Conservation (phyloP, 2,888 invertebrate genomes). For the Neoaliturus tenellus region DNA sequence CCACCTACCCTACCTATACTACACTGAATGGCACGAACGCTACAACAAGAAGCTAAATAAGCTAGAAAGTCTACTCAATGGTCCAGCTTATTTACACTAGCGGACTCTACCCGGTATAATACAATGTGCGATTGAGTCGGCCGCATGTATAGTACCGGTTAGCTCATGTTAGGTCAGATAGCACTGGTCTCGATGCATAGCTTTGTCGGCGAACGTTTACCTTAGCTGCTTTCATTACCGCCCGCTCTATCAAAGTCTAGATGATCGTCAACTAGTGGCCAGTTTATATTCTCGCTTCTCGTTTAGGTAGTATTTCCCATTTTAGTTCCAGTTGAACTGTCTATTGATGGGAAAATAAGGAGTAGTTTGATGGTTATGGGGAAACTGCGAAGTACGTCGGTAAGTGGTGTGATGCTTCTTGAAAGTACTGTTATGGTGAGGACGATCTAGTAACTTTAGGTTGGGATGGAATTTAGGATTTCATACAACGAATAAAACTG, state of each 20-base stretch:
- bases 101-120: background rate
- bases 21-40: background rate
- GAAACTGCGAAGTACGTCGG: too few relatives aligned
- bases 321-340: too few relatives aligned
- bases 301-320: too few relatives aligned
- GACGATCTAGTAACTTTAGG: too few relatives aligned
- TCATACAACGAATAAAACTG: too few relatives aligned
- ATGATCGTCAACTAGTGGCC: background rate
- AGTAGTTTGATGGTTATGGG: too few relatives aligned
- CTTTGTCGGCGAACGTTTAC: background rate
- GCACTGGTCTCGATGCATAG: background rate
- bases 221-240: background rate
- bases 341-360: too few relatives aligned
- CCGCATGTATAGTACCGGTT: background rate
- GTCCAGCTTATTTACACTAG: background rate
- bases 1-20: too few relatives aligned
- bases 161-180: background rate
- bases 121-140: background rate
- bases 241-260: background rate
- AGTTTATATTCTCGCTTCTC: background rate
- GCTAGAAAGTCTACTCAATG: background rate
- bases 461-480: too few relatives aligned
- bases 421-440: too few relatives aligned
- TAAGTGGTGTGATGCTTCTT: too few relatives aligned
- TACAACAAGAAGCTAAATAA: background rate